Percentiles rank a stretch among this genome's conserved stretches.
Evolutionary conservation across 2,888 invertebrate genomes (phyloP).

Genomic region (Pyrrhosoma nymphula): DNA sequence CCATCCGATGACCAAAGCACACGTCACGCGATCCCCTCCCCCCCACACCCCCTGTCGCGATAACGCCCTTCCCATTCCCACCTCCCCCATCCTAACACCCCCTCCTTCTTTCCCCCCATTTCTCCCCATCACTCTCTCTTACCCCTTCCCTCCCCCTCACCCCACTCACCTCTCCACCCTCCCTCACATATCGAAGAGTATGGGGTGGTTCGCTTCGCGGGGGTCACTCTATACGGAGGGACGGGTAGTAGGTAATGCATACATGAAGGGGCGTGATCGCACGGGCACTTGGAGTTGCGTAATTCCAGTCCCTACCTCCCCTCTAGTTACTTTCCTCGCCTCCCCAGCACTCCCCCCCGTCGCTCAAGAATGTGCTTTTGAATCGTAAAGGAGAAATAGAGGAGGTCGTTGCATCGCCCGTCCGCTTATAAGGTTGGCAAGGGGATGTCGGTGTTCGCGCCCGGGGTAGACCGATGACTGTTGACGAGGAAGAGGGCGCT

Average conservation of each 20-base stretch:
- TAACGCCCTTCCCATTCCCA: background rate
- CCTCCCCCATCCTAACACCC: background rate
- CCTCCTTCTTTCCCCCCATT: background rate
- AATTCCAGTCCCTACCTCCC: background rate
- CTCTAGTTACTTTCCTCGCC: too few relatives aligned
- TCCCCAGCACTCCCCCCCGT: background rate
- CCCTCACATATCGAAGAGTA: background rate
- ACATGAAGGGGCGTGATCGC: background rate
- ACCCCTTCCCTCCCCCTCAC: background rate
- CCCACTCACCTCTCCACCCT: background rate
- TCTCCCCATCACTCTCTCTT: background rate
- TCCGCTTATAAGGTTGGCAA: too few relatives aligned
- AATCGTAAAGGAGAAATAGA: background rate
- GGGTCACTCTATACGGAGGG: background rate
- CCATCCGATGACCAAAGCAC: background rate
- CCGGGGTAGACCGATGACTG: too few relatives aligned
- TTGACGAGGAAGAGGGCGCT: too few relatives aligned
- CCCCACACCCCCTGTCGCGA: background rate
- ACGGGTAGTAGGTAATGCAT: background rate
- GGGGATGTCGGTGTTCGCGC: too few relatives aligned
- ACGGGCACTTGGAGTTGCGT: background rate
- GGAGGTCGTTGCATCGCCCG: too few relatives aligned
- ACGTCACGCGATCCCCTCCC: background rate
- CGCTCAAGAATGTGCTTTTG: background rate
- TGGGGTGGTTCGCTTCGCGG: too few relatives aligned